Evolutionary conservation across 2,797 vertebrate genomes (phyloP).

Genomic region (Danio choprae): DNA sequence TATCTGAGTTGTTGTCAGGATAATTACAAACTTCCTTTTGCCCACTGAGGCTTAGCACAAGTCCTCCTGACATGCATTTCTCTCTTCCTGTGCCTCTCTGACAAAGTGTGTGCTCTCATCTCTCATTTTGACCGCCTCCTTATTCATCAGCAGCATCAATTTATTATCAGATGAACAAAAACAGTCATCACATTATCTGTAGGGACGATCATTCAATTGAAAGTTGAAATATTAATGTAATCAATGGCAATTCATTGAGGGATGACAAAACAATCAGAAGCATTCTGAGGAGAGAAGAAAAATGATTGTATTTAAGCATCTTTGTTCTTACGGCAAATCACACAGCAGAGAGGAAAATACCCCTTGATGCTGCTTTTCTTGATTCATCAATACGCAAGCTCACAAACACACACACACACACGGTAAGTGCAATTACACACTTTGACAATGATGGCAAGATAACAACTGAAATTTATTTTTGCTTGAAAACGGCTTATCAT

Average conservation of each 20-base stretch:
- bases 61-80: slow-evolving; percentile 32
- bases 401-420: slow-evolving; percentile 10
- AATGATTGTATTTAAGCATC: slow-evolving; percentile 7
- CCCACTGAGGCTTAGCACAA: slow-evolving; percentile 36
- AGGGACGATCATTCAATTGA: slow-evolving; percentile 19
- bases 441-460: slow-evolving; percentile 22
- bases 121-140: slow-evolving; percentile 26
- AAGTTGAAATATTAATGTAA: slow-evolving; percentile 44
- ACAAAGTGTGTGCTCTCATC: slow-evolving; percentile 19
- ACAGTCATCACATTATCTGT: slow-evolving; percentile 33
- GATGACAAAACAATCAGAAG: slow-evolving; percentile 7
- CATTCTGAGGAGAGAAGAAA: slow-evolving; percentile 13
- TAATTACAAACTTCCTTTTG: slow-evolving; percentile 55
- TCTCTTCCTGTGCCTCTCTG: slow-evolving; percentile 17
- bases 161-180: slow-evolving; percentile 38
- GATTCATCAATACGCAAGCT: neutral
- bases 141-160: slow-evolving; percentile 38
- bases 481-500: slow-evolving; percentile 18
- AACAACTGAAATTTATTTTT: slow-evolving; percentile 10
- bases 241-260: slow-evolving; percentile 34
- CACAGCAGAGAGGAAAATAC: neutral
- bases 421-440: slow-evolving; percentile 5
- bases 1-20: slow-evolving; percentile 49
- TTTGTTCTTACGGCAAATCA: slow-evolving; percentile 2
- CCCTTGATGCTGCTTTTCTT: neutral